Base-by-base conservation (phyloP, 2,113 vertebrate species). In the Psittacara wagleri region DNA sequence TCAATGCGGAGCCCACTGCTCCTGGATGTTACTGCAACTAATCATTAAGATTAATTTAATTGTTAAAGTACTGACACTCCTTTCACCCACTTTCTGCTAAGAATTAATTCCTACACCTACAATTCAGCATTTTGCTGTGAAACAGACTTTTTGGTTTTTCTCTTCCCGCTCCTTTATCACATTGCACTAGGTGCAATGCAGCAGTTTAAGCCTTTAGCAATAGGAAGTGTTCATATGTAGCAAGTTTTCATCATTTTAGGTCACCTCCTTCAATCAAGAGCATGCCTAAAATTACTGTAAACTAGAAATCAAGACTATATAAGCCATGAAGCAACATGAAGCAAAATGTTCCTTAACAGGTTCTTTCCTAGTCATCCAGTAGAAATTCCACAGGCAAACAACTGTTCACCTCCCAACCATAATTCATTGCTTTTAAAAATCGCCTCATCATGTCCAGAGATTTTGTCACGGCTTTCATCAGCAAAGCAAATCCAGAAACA, bases 11-110 rank as follows among this genome's bases (percentile, higher is more conserved):
- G 95, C 83, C 90, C 96, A 83, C 88, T 25, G 61, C 94, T 97
- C 92, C 95, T 88, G 95, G 92, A 94, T 39, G 18, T 91, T 97
- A 95, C 93, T 94, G 94, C 93, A 96, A 94, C 96, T 96, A 87
- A 95, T 96, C 96, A 95, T 96, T 90, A 90, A 96, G 95, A 96
- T 31, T 27, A 97, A 97, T 97, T 84, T 87, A 43, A 97, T 94
- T 97, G 91, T 92, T 97, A 97, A 96, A 93, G 89, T 49, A 93
- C 62, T 35, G 17, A 74, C 82, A 64, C 81, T 94, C 90, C 78
- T 96, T 96, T 90, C 64, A 95, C n/a, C 43, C 92, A 80, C 76
- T 95, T 96, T 94, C 94, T 93, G 95, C 88, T 95, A 97, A 97
- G 85, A 94, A 68, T 4, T 55, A 92, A 88, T 95, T 97, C 94